phyloP scores from a whole-genome alignment of 2,113 vertebrate species.

The Crotalus helleri region DNA sequence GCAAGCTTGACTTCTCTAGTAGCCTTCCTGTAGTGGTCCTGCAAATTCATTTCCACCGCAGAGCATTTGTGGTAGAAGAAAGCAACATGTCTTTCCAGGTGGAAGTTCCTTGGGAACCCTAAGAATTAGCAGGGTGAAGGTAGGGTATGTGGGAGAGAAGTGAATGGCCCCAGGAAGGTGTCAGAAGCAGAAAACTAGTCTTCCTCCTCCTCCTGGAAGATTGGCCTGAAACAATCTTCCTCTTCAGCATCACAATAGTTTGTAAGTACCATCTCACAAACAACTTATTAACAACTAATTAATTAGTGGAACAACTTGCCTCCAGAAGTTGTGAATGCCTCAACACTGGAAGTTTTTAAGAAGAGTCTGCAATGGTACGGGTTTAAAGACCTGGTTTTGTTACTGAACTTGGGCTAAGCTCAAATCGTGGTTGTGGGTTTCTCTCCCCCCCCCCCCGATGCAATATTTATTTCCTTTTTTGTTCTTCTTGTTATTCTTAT shows the following conservation, averaged over 20 bases:
- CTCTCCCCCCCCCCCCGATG: no score
- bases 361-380: neutral
- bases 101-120: neutral
- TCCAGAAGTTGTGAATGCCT: neutral
- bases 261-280: neutral
- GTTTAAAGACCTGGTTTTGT: no score
- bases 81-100: neutral
- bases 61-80: neutral
- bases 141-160: neutral
- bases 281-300: neutral
- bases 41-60: neutral
- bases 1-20: conserved; percentile 8
- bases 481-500: no score
- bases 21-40: conserved; percentile 2
- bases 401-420: no score
- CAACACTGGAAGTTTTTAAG: neutral
- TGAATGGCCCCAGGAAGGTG: neutral
- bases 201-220: neutral
- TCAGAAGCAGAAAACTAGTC: neutral
- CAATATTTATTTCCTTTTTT: no score
- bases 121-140: neutral
- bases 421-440: no score
- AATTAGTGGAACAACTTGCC: neutral
- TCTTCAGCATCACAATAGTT: neutral
- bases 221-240: neutral